Conservation (phyloP, 2,888 invertebrate species). For the Malacosoma neustria region DNA sequence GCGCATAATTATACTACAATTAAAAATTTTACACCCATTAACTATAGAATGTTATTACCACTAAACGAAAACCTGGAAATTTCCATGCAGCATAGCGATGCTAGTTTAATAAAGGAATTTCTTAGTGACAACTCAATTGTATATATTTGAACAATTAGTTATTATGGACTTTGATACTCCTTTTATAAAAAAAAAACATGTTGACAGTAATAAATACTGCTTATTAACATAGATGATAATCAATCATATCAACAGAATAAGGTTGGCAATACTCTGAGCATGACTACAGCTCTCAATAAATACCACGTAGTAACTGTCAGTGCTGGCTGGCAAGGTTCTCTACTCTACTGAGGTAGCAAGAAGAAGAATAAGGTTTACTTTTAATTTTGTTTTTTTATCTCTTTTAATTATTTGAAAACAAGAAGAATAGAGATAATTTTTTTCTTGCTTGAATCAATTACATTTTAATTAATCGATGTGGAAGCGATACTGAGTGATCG, state of each 20-base stretch:
- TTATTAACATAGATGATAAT: background rate
- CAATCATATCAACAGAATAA: background rate
- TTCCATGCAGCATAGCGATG: too few relatives aligned
- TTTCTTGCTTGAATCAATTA: background rate
- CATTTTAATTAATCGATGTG: background rate
- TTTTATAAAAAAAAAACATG: background rate
- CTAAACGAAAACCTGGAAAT: too few relatives aligned
- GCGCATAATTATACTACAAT: too few relatives aligned
- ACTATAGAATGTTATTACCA: too few relatives aligned
- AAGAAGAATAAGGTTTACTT: too few relatives aligned
- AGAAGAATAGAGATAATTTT: background rate
- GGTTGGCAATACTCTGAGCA: background rate
- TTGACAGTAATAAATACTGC: background rate
- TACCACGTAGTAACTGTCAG: background rate
- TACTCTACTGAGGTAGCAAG: too few relatives aligned
- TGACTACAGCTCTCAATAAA: background rate
- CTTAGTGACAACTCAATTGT: too few relatives aligned
- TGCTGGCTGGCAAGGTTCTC: too few relatives aligned
- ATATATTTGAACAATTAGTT: too few relatives aligned
- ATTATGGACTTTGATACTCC: too few relatives aligned
- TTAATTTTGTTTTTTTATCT: background rate
- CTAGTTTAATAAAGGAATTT: too few relatives aligned
- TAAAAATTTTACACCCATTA: too few relatives aligned
- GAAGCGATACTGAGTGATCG: background rate
- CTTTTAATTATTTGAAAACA: background rate